A percentile compares a stretch with the other conserved stretches of the same genome.
Evolutionary conservation across 2,113 vertebrate genomes (phyloP).

Genomic region (Cephalopholis sonnerati): DNA sequence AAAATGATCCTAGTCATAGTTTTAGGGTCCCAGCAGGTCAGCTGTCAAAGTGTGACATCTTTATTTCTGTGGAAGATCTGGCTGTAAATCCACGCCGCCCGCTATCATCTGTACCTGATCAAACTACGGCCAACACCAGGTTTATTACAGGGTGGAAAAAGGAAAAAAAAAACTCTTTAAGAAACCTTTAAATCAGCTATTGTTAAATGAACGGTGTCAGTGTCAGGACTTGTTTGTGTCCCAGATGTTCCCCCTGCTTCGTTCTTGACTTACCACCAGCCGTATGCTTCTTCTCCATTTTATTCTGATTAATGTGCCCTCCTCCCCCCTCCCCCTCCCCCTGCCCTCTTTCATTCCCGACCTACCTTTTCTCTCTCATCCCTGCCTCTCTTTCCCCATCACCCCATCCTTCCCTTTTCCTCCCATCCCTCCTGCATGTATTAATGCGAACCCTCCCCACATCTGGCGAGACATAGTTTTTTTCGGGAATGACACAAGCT

Average conservation of each 20-base stretch:
- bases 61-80: slow-evolving; percentile 76
- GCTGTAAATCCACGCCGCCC: slow-evolving; percentile 75
- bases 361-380: slow-evolving; percentile 39
- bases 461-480: slow-evolving; percentile 47
- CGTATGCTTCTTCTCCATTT: slow-evolving; percentile 50
- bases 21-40: slow-evolving; percentile 80
- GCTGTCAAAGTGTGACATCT: slow-evolving; percentile 83
- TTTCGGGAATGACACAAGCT: background rate
- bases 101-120: slow-evolving; percentile 82
- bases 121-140: slow-evolving; percentile 57
- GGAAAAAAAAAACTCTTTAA: slow-evolving; percentile 28
- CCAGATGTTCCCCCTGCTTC: slow-evolving; percentile 62
- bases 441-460: slow-evolving; percentile 57
- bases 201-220: slow-evolving; percentile 62
- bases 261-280: slow-evolving; percentile 49
- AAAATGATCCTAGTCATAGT: slow-evolving; percentile 68
- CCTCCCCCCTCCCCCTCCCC: slow-evolving; percentile 8
- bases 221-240: slow-evolving; percentile 66
- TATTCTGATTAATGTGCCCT: slow-evolving; percentile 68
- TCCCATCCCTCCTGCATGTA: slow-evolving; percentile 34
- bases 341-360: slow-evolving; percentile 25
- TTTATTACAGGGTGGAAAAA: slow-evolving; percentile 59
- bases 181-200: slow-evolving; percentile 75
- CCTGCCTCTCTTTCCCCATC: slow-evolving; percentile 30
- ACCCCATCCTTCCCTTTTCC: slow-evolving; percentile 33